Evolutionary conservation across 2,113 vertebrate genomes (phyloP), one percentile per base, ranked within the genome.

Genomic region (Helogale parvula): DNA sequence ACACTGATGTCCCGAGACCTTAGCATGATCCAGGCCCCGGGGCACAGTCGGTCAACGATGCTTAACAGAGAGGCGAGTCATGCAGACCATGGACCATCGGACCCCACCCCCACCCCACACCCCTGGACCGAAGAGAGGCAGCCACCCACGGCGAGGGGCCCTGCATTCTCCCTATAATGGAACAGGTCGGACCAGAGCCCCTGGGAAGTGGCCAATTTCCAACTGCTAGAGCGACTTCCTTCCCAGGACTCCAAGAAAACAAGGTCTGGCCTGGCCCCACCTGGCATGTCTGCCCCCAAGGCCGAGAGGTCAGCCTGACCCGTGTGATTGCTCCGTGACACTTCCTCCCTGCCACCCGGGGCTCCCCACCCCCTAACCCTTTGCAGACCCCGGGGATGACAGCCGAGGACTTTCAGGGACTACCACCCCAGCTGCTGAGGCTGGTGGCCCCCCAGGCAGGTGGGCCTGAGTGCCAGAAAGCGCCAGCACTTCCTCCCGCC

Each of bases 401-500:
- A 91, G 83, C 76, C 94, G 19, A 0, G 74, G 95, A 65, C 86
- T 69, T 96, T 83, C 87, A 65, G 95, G 94, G 88, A 90, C 60
- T 12, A 16, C 63, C 60, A 4, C 17, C 80, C 88, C 97, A 97
- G 95, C 95, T 96, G 97, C 95, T 0, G 47, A 65, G 93, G 60
- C 93, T 10, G 15, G 82, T 85, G 69, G 97, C 95, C 96, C 97
- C 89, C 92, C 76, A 92, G 97, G 97, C 98, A 98, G 97, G 96
- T 98, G 97, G 97, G 92, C 83, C 84, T 1, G 17, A 87, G 83
- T 27, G 66, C 97, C 65, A 63, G 97, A 93, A 97, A 97, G 87
- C 4, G 1, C 95, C 93, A 17, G 96, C 69, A 96, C 92, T 98
- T 98, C 98, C 98, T 96, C 94, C 65, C 5, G 50, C 71, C 60